phyloP scores from a whole-genome alignment of 64 coral and sea anemone species.

The Montipora cactus region DNA sequence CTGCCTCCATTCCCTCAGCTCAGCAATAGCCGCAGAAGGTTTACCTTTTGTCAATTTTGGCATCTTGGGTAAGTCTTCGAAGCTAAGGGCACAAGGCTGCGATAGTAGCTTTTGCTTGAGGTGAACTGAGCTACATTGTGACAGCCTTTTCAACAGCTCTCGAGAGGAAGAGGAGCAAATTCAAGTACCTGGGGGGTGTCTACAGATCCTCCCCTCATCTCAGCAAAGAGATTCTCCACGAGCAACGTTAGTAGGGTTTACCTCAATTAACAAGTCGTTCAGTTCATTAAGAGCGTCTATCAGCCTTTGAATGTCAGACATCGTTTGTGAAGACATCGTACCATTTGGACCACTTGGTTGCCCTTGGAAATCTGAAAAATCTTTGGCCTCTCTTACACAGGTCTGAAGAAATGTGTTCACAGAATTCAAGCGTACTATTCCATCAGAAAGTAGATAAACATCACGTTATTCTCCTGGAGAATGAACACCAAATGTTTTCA shows the following conservation, averaged over 20 bases:
- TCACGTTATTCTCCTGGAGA: conserved; percentile 22
- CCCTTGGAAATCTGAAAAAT: conserved; percentile 26
- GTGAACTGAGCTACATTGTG: conserved; percentile 44
- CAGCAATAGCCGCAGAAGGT: background rate
- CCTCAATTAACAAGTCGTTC: too few relatives aligned
- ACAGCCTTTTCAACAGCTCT: conserved; percentile 49
- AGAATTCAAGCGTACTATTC: background rate
- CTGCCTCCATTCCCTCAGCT: conserved; percentile 29
- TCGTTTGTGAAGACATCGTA: conserved; percentile 7
- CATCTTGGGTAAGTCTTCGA: conserved; percentile 19
- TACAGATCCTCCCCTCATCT: conserved; percentile 56
- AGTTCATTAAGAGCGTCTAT: too few relatives aligned
- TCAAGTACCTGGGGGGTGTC: conserved; percentile 49
- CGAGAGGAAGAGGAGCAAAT: conserved; percentile 28
- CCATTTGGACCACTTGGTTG: conserved; percentile 57
- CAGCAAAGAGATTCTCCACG: conserved; percentile 54
- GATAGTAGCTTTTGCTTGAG: conserved; percentile 39
- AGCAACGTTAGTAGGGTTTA: conserved; percentile 21
- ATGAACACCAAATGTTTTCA: conserved; percentile 28
- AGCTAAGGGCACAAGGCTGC: conserved; percentile 38
- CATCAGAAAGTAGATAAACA: conserved; percentile 22
- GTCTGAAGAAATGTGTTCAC: too few relatives aligned
- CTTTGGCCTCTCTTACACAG: conserved; percentile 18
- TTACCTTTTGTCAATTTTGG: conserved; percentile 26
- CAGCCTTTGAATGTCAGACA: too few relatives aligned